Evolutionary conservation across 2,888 invertebrate species (phyloP).

Genomic region (Drosophila aldrichi): DNA sequence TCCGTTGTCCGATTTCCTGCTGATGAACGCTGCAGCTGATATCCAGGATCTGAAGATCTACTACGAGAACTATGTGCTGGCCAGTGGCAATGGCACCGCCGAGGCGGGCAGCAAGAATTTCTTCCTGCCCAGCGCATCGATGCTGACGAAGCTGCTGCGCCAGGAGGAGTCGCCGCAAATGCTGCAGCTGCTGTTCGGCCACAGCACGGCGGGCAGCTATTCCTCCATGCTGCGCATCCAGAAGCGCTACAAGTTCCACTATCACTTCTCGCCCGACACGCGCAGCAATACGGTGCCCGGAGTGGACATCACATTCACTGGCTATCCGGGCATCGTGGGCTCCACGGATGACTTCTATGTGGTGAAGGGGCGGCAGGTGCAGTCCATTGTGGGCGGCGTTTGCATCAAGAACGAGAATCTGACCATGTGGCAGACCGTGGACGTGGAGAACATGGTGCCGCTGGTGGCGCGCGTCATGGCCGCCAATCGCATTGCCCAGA

Average conservation of each 20-base stretch:
- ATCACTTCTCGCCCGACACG: conserved; percentile 87
- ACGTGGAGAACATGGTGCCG: conserved; percentile 86
- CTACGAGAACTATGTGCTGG: conserved; percentile 84
- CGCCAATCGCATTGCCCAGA: conserved; percentile 92
- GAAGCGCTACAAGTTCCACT: conserved; percentile 93
- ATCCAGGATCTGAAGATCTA: conserved; percentile 87
- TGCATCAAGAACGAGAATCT: conserved; percentile 91
- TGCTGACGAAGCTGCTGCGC: conserved; percentile 82
- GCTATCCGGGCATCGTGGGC: conserved; percentile 93
- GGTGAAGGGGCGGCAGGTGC: conserved; percentile 87
- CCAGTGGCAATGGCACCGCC: conserved; percentile 45
- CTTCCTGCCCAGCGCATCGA: conserved; percentile 86
- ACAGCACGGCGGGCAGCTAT: conserved; percentile 93
- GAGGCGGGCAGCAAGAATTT: conserved; percentile 86
- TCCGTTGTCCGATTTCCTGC: conserved; percentile 88
- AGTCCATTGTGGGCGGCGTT: conserved; percentile 91
- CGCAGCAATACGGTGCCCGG: conserved; percentile 88
- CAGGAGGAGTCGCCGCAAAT: conserved; percentile 70
- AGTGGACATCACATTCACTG: conserved; percentile 90
- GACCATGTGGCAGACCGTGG: conserved; percentile 89
- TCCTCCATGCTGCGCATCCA: conserved; percentile 93
- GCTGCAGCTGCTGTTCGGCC: conserved; percentile 89
- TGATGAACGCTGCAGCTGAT: conserved; percentile 92
- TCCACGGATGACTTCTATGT: conserved; percentile 94
- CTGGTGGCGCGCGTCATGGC: conserved; percentile 92